These are phyloP conservation scores for Dreissena polymorpha DNA, from an alignment of 1,140 invertebrate genomes.

Conservation along the genomic window DNA sequence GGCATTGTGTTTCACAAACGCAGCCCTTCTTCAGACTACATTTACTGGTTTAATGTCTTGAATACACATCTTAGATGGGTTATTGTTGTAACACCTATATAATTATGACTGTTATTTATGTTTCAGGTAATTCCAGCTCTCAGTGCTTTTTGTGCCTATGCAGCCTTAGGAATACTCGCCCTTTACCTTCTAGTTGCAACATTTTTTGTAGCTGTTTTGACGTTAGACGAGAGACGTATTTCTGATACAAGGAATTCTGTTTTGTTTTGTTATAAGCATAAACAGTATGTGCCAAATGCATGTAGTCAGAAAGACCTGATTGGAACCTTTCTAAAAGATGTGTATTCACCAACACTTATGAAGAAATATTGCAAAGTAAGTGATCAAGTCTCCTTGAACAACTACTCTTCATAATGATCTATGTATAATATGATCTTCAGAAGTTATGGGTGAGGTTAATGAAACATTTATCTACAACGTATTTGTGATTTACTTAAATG, in stretches of 20 bases:
- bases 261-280: slow-evolving; percentile 85
- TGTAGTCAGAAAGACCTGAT: slow-evolving; percentile 81
- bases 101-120: slow-evolving; percentile 26
- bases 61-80: too few species aligned
- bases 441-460: too few species aligned
- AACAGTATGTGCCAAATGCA: slow-evolving; percentile 79
- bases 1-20: too few species aligned
- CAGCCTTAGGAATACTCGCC: slow-evolving; percentile 78
- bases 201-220: slow-evolving; percentile 89
- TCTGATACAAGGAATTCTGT: slow-evolving; percentile 84
- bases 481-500: too few species aligned
- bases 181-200: slow-evolving; percentile 89
- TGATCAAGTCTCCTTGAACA: background rate
- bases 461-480: too few species aligned
- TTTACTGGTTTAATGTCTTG: too few species aligned
- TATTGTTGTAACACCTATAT: too few species aligned
- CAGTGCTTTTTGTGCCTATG: slow-evolving; percentile 86
- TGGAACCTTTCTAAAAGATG: slow-evolving; percentile 80
- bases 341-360: slow-evolving; percentile 80
- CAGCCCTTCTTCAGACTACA: too few species aligned
- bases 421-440: too few species aligned
- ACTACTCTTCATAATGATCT: too few species aligned
- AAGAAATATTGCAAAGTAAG: slow-evolving; percentile 80
- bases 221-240: slow-evolving; percentile 85
- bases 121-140: slow-evolving; percentile 89